Percentiles rank a stretch among this genome's conserved stretches.
Evolutionary conservation across 1,140 invertebrate genomes (phyloP).

Genomic region (Orchestia grillus): DNA sequence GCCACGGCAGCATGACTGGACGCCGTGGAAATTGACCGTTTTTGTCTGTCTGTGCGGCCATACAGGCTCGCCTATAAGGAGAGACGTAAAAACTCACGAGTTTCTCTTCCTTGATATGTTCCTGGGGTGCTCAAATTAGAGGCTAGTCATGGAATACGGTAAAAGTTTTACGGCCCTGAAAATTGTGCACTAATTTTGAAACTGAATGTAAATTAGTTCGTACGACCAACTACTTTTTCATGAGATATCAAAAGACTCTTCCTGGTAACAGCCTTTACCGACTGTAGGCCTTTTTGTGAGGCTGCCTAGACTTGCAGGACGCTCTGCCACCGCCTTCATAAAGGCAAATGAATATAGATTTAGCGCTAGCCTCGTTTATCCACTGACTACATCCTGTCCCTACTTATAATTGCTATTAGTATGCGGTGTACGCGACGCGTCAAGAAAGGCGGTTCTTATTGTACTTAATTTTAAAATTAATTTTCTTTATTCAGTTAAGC

Average conservation of each 20-base stretch:
- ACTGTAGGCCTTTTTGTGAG: not conserved
- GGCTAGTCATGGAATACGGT: not conserved
- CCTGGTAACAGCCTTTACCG: not conserved
- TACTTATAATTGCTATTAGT: too few relatives aligned
- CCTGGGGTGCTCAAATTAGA: not conserved
- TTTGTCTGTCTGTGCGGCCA: not conserved
- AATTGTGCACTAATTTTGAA: not conserved
- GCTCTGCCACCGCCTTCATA: not conserved
- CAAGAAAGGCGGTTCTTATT: too few relatives aligned
- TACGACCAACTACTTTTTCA: not conserved
- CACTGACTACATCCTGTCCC: too few relatives aligned
- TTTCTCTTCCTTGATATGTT: not conserved
- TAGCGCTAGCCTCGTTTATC: too few relatives aligned
- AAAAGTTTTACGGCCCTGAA: not conserved
- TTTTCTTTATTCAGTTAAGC: too few relatives aligned
- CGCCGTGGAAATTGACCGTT: not conserved
- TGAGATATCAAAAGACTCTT: not conserved
- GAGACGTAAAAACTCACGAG: not conserved
- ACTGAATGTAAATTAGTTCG: not conserved
- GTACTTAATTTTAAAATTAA: too few relatives aligned
- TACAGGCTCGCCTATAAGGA: not conserved
- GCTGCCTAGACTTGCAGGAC: not conserved
- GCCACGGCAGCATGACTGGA: not conserved
- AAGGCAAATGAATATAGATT: too few relatives aligned
- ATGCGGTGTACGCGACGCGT: too few relatives aligned